phyloP scores from a whole-genome alignment of 2,113 vertebrate genomes.

The Paracyprichromis sp. region DNA sequence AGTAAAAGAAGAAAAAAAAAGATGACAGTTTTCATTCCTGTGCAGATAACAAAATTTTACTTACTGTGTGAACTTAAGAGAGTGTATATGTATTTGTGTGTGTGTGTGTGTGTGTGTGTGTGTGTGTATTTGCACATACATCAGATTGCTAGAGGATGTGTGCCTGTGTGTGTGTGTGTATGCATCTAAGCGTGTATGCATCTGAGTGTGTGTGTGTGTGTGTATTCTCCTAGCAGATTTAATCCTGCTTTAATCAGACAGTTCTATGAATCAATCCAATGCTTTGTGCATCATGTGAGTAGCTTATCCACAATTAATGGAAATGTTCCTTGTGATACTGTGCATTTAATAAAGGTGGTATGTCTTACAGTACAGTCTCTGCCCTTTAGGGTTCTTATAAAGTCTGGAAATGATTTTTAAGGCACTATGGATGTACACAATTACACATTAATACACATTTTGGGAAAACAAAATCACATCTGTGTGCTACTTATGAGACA shows the following conservation, averaged over 20 bases:
- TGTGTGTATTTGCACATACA: not conserved
- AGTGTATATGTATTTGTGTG: slow-evolving; percentile 38
- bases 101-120: slow-evolving; percentile 2
- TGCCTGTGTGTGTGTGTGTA: not conserved
- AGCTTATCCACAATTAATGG: slow-evolving; percentile 92
- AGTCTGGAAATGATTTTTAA: not conserved
- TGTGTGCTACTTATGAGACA: not conserved
- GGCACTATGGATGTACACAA: not conserved
- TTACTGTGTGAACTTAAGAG: slow-evolving; percentile 48
- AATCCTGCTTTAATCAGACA: slow-evolving; percentile 86
- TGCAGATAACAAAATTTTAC: slow-evolving; percentile 57
- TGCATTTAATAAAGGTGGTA: slow-evolving; percentile 96
- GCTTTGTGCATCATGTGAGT: slow-evolving; percentile 96
- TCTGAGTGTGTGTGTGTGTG: not conserved
- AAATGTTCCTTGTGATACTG: slow-evolving; percentile 96
- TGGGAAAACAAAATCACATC: not conserved
- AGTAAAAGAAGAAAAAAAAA: slow-evolving; percentile 48
- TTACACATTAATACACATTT: not conserved
- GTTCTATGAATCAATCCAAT: slow-evolving; percentile 76
- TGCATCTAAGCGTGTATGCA: not conserved
- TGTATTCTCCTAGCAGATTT: slow-evolving; percentile 85
- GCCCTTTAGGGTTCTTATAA: not conserved
- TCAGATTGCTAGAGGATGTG: no score
- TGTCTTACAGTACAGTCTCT: slow-evolving; percentile 78
- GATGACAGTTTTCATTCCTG: slow-evolving; percentile 54